phyloP scores from a whole-genome alignment of 2,113 vertebrate genomes.

The Scomber japonicus region DNA sequence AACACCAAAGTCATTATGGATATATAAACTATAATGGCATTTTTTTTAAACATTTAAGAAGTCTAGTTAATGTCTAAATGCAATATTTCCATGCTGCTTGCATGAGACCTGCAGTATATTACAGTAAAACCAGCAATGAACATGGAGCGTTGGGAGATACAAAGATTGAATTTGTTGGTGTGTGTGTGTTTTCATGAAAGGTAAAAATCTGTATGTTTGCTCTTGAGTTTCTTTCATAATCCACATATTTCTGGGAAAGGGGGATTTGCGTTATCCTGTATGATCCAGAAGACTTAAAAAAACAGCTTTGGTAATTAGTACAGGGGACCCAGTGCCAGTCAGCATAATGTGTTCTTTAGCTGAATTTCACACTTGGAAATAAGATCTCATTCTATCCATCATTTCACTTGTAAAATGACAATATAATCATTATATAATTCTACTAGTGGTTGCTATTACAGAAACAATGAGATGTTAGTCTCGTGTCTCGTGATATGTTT shows the following conservation, averaged over 20 bases:
- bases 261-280: constrained; percentile 27
- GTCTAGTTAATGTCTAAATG: neutral
- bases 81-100: neutral
- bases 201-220: neutral
- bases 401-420: constrained; percentile 49
- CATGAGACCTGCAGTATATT: neutral
- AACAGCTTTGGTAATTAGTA: constrained; percentile 44
- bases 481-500: constrained; percentile 5
- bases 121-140: neutral
- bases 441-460: constrained; percentile 17
- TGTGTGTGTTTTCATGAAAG: neutral
- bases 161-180: neutral
- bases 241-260: constrained; percentile 7
- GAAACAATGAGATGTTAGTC: constrained; percentile 39
- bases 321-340: constrained; percentile 16
- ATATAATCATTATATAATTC: constrained; percentile 63
- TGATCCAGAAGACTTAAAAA: constrained; percentile 32
- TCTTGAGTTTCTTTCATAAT: constrained; percentile 5
- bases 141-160: neutral
- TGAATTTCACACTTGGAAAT: constrained; percentile 69
- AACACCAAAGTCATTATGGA: constrained; percentile 9
- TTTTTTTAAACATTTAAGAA: neutral
- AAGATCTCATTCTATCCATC: constrained; percentile 56
- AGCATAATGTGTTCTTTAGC: constrained; percentile 51
- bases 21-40: neutral